These are phyloP conservation scores for Gari tellinella DNA, from an alignment of 2,888 invertebrate genomes.

Conservation along the genomic window DNA sequence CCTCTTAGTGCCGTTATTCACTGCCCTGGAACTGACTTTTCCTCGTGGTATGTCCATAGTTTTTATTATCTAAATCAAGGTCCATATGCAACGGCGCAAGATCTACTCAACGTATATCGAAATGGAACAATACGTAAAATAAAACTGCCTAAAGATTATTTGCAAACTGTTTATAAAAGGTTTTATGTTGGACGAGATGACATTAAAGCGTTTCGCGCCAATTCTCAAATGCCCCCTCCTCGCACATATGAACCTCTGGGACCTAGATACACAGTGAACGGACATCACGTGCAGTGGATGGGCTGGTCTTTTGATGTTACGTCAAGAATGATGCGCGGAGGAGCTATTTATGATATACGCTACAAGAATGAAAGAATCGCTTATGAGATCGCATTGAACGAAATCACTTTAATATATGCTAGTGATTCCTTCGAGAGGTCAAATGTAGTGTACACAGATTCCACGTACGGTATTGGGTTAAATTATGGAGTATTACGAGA, in stretches of 20 bases:
- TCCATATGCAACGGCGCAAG: conserved; percentile 43
- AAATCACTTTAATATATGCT: conserved; percentile 60
- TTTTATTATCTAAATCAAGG: conserved; percentile 60
- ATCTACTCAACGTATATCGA: conserved; percentile 33
- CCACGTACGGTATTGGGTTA: conserved; percentile 58
- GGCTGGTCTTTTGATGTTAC: conserved; percentile 67
- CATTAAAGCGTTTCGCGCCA: conserved; percentile 19
- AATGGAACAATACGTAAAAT: conserved; percentile 40
- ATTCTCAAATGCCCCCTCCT: conserved; percentile 55
- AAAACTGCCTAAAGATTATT: conserved; percentile 39
- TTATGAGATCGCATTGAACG: conserved; percentile 70
- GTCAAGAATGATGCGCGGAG: conserved; percentile 56
- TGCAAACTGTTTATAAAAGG: conserved; percentile 24
- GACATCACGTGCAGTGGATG: conserved; percentile 61
- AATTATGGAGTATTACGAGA: conserved; percentile 48
- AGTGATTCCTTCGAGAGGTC: conserved; percentile 54
- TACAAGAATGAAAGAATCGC: conserved; percentile 64
- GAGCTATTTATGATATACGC: conserved; percentile 52
- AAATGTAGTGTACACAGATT: conserved; percentile 55
- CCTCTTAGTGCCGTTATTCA: conserved; percentile 52
- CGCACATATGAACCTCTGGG: conserved; percentile 60
- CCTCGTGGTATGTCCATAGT: conserved; percentile 49
- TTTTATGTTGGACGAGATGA: conserved; percentile 34
- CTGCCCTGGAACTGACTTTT: conserved; percentile 43
- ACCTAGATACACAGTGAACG: conserved; percentile 62